A percentile compares a stretch with the other conserved stretches of the same genome.
Evolutionary conservation across 1,140 invertebrate species (phyloP).

Genomic region (Anagrus nilaparvatae): DNA sequence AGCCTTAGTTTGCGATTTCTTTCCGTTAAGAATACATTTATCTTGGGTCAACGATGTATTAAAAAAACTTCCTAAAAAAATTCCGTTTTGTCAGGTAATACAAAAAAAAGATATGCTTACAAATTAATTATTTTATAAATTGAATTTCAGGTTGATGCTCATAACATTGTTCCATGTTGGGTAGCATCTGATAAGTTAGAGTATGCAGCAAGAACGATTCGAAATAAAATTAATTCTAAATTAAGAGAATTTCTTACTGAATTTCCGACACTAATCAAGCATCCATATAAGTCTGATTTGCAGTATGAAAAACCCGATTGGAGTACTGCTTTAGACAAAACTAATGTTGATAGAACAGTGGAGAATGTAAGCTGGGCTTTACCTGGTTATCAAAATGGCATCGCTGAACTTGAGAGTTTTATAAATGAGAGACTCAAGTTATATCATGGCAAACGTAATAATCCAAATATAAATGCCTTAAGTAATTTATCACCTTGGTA

Average conservation of each 20-base stretch:
- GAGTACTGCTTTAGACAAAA: slow-evolving; percentile 51
- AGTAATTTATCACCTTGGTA: slow-evolving; percentile 87
- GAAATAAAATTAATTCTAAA: slow-evolving; percentile 76
- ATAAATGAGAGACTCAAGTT: slow-evolving; percentile 55
- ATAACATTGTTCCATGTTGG: slow-evolving; percentile 84
- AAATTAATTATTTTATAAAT: not conserved
- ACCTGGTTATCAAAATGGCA: slow-evolving; percentile 62
- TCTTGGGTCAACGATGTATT: slow-evolving; percentile 66
- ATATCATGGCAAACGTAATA: slow-evolving; percentile 68
- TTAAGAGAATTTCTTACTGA: slow-evolving; percentile 68
- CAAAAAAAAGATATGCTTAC: too few relatives aligned
- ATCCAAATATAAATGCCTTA: slow-evolving; percentile 60
- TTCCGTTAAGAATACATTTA: slow-evolving; percentile 58
- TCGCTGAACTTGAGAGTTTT: slow-evolving; percentile 61
- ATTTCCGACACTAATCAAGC: slow-evolving; percentile 72
- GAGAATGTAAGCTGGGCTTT: slow-evolving; percentile 62
- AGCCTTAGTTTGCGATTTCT: slow-evolving; percentile 75
- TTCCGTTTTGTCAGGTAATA: slow-evolving; percentile 72
- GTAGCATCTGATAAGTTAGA: slow-evolving; percentile 78
- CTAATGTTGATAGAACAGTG: slow-evolving; percentile 59
- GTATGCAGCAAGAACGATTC: slow-evolving; percentile 76
- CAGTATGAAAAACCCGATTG: slow-evolving; percentile 51
- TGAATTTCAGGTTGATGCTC: slow-evolving; percentile 61
- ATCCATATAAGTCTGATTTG: slow-evolving; percentile 49
- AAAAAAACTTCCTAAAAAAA: slow-evolving; percentile 54